Evolutionary conservation across 2,888 invertebrate species (phyloP).

Genomic region (Cheilosia variabilis): DNA sequence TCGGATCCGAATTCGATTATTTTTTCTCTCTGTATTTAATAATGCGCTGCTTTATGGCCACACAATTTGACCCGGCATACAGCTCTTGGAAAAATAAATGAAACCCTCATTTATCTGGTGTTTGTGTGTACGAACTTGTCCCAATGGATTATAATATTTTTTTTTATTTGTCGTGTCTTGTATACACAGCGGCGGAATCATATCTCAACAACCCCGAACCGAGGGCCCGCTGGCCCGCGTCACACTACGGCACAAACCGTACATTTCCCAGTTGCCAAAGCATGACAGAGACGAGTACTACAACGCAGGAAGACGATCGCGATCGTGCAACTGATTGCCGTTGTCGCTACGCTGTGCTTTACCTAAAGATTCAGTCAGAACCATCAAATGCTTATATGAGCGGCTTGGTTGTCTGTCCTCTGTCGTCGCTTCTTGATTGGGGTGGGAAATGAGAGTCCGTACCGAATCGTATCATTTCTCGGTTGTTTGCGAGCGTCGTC

Average conservation of each 20-base stretch:
- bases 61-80: conserved; percentile 68
- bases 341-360: not conserved
- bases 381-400: conserved; percentile 1
- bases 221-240: not conserved
- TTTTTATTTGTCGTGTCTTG: not conserved
- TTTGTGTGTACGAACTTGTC: conserved; percentile 67
- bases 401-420: not conserved
- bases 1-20: conserved; percentile 37
- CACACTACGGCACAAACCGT: not conserved
- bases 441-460: conserved; percentile 45
- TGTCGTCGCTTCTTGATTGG: conserved; percentile 50
- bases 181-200: conserved; percentile 51
- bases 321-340: not conserved
- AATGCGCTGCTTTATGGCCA: conserved; percentile 64
- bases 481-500: conserved; percentile 36
- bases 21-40: conserved; percentile 13
- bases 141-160: conserved; percentile 54
- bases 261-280: conserved; percentile 6
- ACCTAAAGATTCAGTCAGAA: conserved; percentile 18
- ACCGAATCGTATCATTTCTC: conserved; percentile 23
- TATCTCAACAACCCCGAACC: conserved; percentile 68
- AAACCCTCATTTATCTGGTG: conserved; percentile 37
- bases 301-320: conserved; percentile 5
- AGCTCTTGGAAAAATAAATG: conserved; percentile 23
- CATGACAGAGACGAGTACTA: not conserved